Percentiles rank a stretch among this genome's conserved stretches.
Evolutionary conservation across 2,888 invertebrate genomes (phyloP).

Genomic region (Synergus gifuensis): DNA sequence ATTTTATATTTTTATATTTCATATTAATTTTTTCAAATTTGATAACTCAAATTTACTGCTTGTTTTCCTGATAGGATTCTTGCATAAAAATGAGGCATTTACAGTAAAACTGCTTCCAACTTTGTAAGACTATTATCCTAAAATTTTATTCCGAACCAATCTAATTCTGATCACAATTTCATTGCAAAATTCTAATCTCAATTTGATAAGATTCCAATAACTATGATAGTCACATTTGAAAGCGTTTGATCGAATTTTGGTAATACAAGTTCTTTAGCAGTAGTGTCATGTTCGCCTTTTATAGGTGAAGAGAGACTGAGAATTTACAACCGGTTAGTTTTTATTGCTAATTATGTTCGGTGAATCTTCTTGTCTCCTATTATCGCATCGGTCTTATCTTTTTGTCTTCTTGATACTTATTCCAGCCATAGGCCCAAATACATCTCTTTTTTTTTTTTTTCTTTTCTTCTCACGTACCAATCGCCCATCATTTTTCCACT

Average conservation of each 20-base stretch:
- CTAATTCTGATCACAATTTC: constrained; percentile 11
- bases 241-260: constrained; percentile 13
- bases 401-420: constrained; percentile 16
- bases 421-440: background rate
- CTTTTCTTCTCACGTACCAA: constrained; percentile 49
- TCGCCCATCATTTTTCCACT: constrained; percentile 48
- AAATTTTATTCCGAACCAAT: background rate
- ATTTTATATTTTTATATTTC: background rate
- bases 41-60: background rate
- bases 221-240: constrained; percentile 5
- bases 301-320: background rate
- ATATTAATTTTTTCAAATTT: background rate
- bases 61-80: background rate
- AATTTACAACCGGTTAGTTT: constrained; percentile 3
- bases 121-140: background rate
- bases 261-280: background rate
- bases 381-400: constrained; percentile 1
- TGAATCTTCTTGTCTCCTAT: constrained; percentile 15
- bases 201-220: constrained; percentile 33
- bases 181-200: constrained; percentile 15
- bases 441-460: constrained; percentile 25
- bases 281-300: constrained; percentile 2
- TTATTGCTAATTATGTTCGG: constrained; percentile 25
- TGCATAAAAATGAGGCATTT: no score
- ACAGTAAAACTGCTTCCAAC: background rate